Percentiles rank a stretch among this genome's conserved stretches.
These are phyloP conservation scores for Furnarius figulus DNA, from an alignment of 2,113 vertebrate genomes.

Conservation along the genomic window DNA sequence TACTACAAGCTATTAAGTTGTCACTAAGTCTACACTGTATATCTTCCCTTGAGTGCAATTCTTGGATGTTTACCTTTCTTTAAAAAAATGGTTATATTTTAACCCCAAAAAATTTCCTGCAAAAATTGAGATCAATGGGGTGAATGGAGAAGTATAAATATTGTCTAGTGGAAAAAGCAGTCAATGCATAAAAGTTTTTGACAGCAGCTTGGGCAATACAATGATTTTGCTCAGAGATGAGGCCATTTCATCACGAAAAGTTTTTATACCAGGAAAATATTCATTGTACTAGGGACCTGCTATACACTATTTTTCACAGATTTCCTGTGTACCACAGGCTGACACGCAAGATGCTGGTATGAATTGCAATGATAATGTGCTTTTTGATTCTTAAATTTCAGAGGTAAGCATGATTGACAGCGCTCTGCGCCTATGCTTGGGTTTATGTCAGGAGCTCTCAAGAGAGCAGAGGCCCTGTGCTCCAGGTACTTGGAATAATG, in stretches of 20 bases:
- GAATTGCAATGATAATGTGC: not conserved
- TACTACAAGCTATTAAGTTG: conserved; percentile 61
- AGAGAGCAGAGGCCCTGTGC: not conserved
- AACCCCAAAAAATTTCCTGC: conserved; percentile 26
- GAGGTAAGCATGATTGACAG: not conserved
- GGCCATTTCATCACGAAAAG: conserved; percentile 26
- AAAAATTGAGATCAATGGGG: conserved; percentile 59
- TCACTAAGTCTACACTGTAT: conserved; percentile 29
- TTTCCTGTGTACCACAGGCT: not conserved
- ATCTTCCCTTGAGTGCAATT: conserved; percentile 49
- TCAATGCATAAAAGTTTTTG: conserved; percentile 51
- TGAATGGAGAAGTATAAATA: conserved; percentile 46
- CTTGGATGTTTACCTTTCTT: conserved; percentile 42
- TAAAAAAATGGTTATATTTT: conserved; percentile 25
- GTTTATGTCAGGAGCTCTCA: not conserved
- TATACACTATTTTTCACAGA: not conserved
- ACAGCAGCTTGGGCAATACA: conserved; percentile 43
- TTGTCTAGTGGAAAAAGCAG: conserved; percentile 34
- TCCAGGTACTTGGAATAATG: not conserved
- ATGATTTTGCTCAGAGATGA: conserved; percentile 25
- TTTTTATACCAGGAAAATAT: conserved; percentile 19
- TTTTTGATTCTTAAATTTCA: not conserved
- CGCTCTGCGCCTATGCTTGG: not conserved
- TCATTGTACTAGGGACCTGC: not conserved
- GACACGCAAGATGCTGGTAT: not conserved